Evolutionary conservation across 2,888 invertebrate genomes (phyloP).

Genomic region (Neoascia interrupta): DNA sequence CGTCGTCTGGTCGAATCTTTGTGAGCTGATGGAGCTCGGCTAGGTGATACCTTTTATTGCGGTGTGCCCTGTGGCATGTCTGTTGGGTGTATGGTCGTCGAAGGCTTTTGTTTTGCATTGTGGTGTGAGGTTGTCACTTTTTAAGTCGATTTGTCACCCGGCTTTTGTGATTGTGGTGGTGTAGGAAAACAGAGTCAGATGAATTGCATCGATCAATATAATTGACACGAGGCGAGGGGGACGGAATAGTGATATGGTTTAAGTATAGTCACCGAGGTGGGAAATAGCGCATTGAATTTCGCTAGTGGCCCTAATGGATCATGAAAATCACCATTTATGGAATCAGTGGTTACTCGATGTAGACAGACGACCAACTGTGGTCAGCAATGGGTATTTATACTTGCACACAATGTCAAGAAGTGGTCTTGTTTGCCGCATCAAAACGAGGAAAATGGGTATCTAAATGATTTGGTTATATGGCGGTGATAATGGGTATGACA

Average conservation of each 20-base stretch:
- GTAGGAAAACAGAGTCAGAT: slow-evolving; percentile 35
- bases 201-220: slow-evolving; percentile 32
- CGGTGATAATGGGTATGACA: no score
- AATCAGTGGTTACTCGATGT: slow-evolving; percentile 46
- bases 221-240: slow-evolving; percentile 10
- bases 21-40: slow-evolving; percentile 5
- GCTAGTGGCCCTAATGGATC: slow-evolving; percentile 42
- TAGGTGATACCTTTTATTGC: slow-evolving; percentile 31
- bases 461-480: no score
- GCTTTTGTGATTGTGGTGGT: slow-evolving; percentile 15
- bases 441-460: no score
- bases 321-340: slow-evolving; percentile 53
- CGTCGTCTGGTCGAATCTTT: slow-evolving; percentile 34
- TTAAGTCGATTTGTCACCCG: slow-evolving; percentile 66
- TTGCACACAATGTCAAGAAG: slow-evolving; percentile 55
- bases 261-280: slow-evolving; percentile 44
- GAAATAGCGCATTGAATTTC: slow-evolving; percentile 61
- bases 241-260: slow-evolving; percentile 8
- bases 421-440: no score
- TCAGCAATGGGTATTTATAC: slow-evolving; percentile 26
- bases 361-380: slow-evolving; percentile 34
- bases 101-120: slow-evolving; percentile 61
- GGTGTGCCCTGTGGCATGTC: slow-evolving; percentile 30
- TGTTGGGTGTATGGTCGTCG: slow-evolving; percentile 16
- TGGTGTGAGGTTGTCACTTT: slow-evolving; percentile 66